Evolutionary conservation across 2,797 vertebrate species (phyloP).

Genomic region (Lepilemur septentrionalis): DNA sequence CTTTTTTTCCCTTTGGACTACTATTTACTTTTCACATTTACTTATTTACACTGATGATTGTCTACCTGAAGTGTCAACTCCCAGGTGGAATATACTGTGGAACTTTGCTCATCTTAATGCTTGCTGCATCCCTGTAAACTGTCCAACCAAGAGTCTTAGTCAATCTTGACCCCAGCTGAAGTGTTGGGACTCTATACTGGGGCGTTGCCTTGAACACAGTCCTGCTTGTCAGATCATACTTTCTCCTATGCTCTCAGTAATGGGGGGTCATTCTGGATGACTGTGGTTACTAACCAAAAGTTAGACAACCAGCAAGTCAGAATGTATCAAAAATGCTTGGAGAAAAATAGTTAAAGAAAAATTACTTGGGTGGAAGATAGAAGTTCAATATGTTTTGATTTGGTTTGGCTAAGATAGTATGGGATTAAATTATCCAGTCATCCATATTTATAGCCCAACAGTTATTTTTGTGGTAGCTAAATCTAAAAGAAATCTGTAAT

Average conservation of each 20-base stretch:
- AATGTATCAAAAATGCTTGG: neutral
- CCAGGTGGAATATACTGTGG: neutral
- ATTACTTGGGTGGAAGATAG: constrained; percentile 45
- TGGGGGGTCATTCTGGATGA: neutral
- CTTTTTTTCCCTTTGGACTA: neutral
- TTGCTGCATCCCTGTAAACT: neutral
- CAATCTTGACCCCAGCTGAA: neutral
- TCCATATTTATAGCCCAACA: constrained; percentile 66
- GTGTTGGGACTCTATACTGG: neutral
- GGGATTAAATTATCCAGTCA: constrained; percentile 68
- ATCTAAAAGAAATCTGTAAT: constrained; percentile 69
- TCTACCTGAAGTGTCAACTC: neutral
- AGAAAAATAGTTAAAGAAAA: constrained; percentile 51
- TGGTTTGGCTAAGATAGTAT: constrained; percentile 63
- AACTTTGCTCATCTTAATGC: neutral
- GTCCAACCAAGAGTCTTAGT: neutral
- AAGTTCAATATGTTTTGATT: constrained; percentile 68
- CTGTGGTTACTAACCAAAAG: constrained; percentile 15
- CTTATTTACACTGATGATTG: neutral
- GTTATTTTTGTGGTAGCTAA: constrained; percentile 72
- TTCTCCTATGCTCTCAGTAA: neutral
- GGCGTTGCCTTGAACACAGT: neutral
- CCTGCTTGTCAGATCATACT: neutral
- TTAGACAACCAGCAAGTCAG: constrained; percentile 1
- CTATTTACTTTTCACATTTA: neutral